Evolutionary conservation across 2,113 vertebrate genomes (phyloP), one percentile per base, ranked within the genome.

Genomic region (Panurus biarmicus): DNA sequence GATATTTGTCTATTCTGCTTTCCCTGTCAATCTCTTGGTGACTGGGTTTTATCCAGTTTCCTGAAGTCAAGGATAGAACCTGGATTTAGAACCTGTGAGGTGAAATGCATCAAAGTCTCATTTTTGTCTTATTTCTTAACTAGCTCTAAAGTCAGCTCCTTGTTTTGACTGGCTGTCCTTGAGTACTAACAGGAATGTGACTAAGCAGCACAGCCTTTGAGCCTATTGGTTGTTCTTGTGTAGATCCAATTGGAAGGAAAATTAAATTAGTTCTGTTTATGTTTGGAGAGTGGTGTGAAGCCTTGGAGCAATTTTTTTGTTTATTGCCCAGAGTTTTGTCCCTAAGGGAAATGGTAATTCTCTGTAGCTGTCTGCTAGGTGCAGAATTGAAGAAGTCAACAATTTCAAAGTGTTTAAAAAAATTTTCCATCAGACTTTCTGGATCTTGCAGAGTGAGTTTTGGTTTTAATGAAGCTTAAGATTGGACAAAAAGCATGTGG

Each of bases 131-230:
- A 24, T 90, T 93, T 93, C 73, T 72, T 72, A 78, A 60, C 79
- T 35, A 57, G 51, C 78, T 65, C 28, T 58, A 3, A 72, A 80
- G 11, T 69, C 80, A 85, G 58, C 74, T 89, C 18, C 47, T 90
- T 94, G 73, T 96, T 93, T 95, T 87, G 80, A 44, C 58, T 81
- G 61, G 25, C 54, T 89, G 73, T 87, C 72, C 90, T 94, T 96
- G 76, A 78, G 61, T 26, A 38, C n/a, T 36, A 35, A 81, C 61
- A 58, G 92, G 93, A 87, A 95, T 70, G 76, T 78, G 66, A 54
- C 50, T 69, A 53, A 93, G 81, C 79, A 74, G 62, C n/a, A 7
- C n/a, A 88, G 89, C 75, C 48, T 76, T 80, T 84, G 61, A 89
- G 89, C 79, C 62, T 74, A 51, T 90, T 96, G 79, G 88, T 69